These are phyloP conservation scores for Adelges cooleyi DNA, from an alignment of 1,140 invertebrate species.

Conservation along the genomic window DNA sequence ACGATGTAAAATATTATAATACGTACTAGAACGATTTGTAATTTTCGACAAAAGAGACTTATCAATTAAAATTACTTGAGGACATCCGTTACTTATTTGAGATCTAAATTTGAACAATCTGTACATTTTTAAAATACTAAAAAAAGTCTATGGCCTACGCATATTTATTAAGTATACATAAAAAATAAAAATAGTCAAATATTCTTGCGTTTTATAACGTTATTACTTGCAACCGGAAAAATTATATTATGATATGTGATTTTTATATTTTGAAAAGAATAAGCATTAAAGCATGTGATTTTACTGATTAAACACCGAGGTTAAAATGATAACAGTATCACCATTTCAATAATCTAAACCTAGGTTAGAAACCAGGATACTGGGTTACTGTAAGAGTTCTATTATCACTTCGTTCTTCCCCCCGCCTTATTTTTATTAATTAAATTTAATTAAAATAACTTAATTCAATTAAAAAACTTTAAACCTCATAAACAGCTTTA, in stretches of 20 bases:
- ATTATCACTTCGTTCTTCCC: no score
- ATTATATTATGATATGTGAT: background rate
- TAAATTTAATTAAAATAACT: no score
- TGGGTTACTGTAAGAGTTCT: no score
- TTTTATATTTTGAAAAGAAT: background rate
- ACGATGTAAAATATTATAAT: background rate
- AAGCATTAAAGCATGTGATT: background rate
- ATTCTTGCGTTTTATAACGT: background rate
- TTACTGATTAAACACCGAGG: conserved; percentile 1
- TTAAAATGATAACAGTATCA: background rate
- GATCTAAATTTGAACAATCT: conserved; percentile 6
- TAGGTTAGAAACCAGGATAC: no score
- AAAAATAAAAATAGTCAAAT: background rate
- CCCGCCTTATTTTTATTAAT: no score
- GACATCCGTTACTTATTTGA: conserved; percentile 5
- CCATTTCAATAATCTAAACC: no score
- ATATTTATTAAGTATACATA: background rate
- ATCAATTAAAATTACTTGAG: background rate
- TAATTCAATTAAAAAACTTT: no score
- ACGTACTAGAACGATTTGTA: background rate
- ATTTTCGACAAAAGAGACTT: background rate
- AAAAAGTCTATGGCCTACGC: no score
- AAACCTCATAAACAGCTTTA: no score
- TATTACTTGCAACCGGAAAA: background rate
- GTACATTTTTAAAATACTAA: background rate